phyloP scores from a whole-genome alignment of 2,888 invertebrate species.

The Drosophila austrosaltans region DNA sequence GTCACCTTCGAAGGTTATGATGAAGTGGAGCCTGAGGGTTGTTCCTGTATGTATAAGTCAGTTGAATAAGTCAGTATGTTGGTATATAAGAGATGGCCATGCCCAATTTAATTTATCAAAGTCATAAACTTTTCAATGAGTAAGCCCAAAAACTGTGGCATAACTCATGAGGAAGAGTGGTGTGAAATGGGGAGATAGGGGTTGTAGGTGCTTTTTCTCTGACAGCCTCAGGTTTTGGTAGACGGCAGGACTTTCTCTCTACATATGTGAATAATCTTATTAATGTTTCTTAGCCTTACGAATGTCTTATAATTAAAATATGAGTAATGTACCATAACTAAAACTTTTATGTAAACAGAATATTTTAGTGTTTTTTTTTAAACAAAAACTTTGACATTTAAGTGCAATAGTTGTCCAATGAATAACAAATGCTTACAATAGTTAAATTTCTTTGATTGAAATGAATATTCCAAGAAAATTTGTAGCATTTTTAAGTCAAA shows the following conservation, averaged over 20 bases:
- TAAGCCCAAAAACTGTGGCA: slow-evolving; percentile 55
- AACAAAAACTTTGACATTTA: no score
- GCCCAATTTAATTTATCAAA: slow-evolving; percentile 78
- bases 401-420: no score
- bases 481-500: no score
- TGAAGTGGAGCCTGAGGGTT: neutral
- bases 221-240: slow-evolving; percentile 26
- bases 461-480: no score
- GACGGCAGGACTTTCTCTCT: neutral
- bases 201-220: slow-evolving; percentile 7
- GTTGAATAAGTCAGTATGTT: no score
- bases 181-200: neutral
- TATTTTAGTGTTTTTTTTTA: neutral
- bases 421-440: no score
- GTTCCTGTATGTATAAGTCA: neutral
- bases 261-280: neutral
- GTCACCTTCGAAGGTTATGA: slow-evolving; percentile 1
- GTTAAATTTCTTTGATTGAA: no score
- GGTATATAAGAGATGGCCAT: slow-evolving; percentile 28
- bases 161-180: slow-evolving; percentile 51
- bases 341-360: neutral
- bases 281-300: neutral
- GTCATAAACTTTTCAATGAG: slow-evolving; percentile 72
- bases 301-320: neutral
- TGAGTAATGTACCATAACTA: neutral